Percentiles rank a stretch among this genome's conserved stretches.
Conservation (phyloP, 1,140 invertebrate species). For the Whitmania pigra region DNA sequence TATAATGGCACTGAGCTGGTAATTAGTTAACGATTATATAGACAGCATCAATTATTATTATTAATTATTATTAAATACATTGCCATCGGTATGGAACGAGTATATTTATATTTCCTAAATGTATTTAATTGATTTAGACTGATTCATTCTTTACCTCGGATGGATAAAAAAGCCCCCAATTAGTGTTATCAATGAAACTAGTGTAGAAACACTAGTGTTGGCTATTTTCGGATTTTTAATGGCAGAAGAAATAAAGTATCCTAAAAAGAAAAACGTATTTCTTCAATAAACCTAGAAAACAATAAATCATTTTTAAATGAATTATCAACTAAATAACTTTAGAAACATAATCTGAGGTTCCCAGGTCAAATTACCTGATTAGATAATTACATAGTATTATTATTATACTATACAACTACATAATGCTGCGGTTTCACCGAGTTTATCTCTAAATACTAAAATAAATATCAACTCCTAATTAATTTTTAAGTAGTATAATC, state of each 20-base stretch:
- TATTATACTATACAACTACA: too few species aligned
- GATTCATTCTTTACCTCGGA: constrained; percentile 51
- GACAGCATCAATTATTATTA: neutral
- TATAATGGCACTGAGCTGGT: constrained; percentile 57
- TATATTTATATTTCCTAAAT: neutral
- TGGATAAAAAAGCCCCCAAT: constrained; percentile 89
- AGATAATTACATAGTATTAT: too few species aligned
- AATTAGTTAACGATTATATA: constrained; percentile 9
- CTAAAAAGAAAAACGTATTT: constrained; percentile 39
- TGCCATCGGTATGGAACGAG: too few species aligned
- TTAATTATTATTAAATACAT: neutral
- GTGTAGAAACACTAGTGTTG: constrained; percentile 66
- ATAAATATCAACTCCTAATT: too few species aligned
- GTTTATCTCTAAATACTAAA: too few species aligned
- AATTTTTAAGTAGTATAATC: neutral
- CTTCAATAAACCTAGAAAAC: neutral
- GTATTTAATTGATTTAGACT: too few species aligned
- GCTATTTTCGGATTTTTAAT: constrained; percentile 67
- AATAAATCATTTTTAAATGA: neutral
- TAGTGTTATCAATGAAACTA: constrained; percentile 74
- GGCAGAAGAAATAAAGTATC: constrained; percentile 72
- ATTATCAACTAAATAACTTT: too few species aligned
- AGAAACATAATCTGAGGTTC: too few species aligned
- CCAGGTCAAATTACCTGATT: too few species aligned
- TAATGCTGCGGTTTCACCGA: too few species aligned